Percentiles rank a stretch among this genome's conserved stretches.
Evolutionary conservation across 1,140 invertebrate genomes (phyloP).

Genomic region (Halyomorpha halys): DNA sequence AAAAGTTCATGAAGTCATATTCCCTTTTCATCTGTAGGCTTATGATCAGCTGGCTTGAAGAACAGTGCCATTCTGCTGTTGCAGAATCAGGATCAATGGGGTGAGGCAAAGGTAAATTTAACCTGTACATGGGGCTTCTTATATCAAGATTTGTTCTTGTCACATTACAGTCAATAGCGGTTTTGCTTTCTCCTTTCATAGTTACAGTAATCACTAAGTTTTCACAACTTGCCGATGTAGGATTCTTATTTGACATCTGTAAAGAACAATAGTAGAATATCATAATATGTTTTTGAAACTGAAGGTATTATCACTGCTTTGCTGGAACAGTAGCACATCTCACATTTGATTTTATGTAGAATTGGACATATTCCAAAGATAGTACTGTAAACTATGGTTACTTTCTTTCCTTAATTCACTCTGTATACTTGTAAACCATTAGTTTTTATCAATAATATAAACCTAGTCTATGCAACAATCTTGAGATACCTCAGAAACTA

Average conservation of each 20-base stretch:
- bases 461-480: no score
- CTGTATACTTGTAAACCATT: no score
- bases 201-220: slow-evolving; percentile 64
- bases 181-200: slow-evolving; percentile 56
- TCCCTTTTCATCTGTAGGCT: slow-evolving; percentile 28
- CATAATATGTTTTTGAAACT: slow-evolving; percentile 45
- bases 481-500: no score
- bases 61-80: slow-evolving; percentile 64
- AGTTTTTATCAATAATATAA: no score
- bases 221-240: slow-evolving; percentile 72
- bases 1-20: slow-evolving; percentile 32
- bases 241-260: slow-evolving; percentile 74
- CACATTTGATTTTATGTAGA: no score
- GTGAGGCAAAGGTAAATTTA: slow-evolving; percentile 66
- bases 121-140: slow-evolving; percentile 50
- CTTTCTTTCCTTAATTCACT: no score
- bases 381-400: no score
- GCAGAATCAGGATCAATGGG: slow-evolving; percentile 65
- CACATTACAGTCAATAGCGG: slow-evolving; percentile 57
- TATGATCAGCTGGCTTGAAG: slow-evolving; percentile 45
- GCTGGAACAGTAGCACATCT: no score
- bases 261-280: slow-evolving; percentile 26
- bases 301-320: no score
- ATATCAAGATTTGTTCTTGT: slow-evolving; percentile 55
- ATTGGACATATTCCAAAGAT: no score